Evolutionary conservation across 2,888 invertebrate genomes (phyloP), one percentile per base, ranked within the genome.

Genomic region (Matsumyia berberina): DNA sequence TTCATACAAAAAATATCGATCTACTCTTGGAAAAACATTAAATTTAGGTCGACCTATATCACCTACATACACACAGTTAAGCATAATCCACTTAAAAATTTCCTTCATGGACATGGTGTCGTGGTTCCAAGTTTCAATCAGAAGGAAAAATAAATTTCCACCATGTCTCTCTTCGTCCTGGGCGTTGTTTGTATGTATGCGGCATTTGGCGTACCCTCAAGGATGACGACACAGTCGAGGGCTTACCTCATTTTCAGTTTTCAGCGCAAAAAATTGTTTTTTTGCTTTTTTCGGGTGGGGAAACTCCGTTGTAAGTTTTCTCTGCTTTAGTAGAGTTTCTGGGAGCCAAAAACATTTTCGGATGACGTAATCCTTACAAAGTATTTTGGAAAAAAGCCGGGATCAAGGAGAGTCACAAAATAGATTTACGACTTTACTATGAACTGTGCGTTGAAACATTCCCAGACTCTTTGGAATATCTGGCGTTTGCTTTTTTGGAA

Each of bases 201-300:
- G 15, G 0, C 9, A 24, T 24, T 24, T 51, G 15, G 46, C 31
- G 53, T n/a, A n/a, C 37, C 35, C 35, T n/a, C n/a, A 46, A 67
- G 39, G 39, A 67, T 67, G 66, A 67, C 66, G 51, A 19, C 66
- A 66, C 37, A 24, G 51, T 53, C 17, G 37, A 39, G 15, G 37
- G 39, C 24, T 67, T 51, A 67, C 66, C 37, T 67, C 66, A 67
- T 67, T 51, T 39, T 51, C 11, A 62, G 12, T 53, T 24, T 44
- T 17, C 17, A 42, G n/a, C n/a, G n/a, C 24, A 49, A 3, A 2
- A n/a, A 37, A n/a, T n/a, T 19, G 7, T 39, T 31, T 15, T 11
- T 29, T 8, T 12, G 1, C n/a, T 39, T 4, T 49, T 51, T 49
- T 39, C 24, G 19, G n/a, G 5, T 8, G 3, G 11, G 49, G 51